Evolutionary conservation across 2,113 vertebrate species (phyloP).

Genomic region (Narcine bancroftii): DNA sequence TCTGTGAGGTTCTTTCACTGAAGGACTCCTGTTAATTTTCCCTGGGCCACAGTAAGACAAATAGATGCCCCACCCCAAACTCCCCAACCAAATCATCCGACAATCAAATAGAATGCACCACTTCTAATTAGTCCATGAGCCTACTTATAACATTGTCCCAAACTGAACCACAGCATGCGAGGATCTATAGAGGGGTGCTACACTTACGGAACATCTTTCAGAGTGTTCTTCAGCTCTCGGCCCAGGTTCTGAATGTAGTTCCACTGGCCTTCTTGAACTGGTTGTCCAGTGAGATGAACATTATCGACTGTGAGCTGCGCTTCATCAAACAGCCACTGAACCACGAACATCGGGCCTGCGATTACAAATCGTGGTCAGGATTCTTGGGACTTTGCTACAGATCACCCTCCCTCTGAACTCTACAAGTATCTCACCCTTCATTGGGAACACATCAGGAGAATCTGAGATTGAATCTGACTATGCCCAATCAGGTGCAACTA

Average conservation of each 20-base stretch:
- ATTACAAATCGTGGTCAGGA: neutral
- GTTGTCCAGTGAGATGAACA: conserved; percentile 88
- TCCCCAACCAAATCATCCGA: neutral
- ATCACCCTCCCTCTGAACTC: neutral
- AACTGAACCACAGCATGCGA: neutral
- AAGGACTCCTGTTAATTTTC: accelerated
- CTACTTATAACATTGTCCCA: neutral
- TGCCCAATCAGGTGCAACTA: neutral
- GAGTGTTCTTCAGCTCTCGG: conserved; percentile 80
- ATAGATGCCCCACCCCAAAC: neutral
- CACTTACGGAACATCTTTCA: conserved; percentile 88
- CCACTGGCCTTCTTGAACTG: conserved; percentile 92
- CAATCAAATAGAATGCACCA: neutral
- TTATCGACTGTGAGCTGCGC: conserved; percentile 94
- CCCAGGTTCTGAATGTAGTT: conserved; percentile 93
- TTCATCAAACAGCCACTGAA: conserved; percentile 96
- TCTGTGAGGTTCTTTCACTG: neutral
- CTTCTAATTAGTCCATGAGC: neutral
- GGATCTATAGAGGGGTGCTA: neutral
- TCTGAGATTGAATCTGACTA: neutral
- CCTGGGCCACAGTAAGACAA: neutral
- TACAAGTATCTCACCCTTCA: neutral
- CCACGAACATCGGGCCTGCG: conserved; percentile 86
- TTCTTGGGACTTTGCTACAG: neutral
- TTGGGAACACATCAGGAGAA: neutral